These are phyloP conservation scores for Protaetia brevitarsis DNA, from an alignment of 1,140 invertebrate species.

Conservation along the genomic window DNA sequence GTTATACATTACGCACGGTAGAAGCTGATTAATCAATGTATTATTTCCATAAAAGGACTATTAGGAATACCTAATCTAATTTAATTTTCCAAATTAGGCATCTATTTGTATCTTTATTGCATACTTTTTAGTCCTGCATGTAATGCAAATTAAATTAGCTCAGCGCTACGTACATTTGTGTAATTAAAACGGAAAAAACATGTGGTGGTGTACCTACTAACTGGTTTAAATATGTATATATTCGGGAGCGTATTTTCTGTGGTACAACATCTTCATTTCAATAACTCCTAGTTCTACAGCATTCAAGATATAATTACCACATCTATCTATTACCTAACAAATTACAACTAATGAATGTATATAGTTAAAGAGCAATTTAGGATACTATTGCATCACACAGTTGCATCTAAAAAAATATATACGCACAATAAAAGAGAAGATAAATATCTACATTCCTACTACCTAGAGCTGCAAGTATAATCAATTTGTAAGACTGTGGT, in stretches of 20 bases:
- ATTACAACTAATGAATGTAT: constrained; percentile 12
- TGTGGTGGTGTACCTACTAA: not conserved
- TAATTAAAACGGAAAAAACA: not conserved
- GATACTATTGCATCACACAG: not conserved
- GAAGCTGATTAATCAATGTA: too few relatives aligned
- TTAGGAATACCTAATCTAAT: not conserved
- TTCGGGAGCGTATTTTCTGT: constrained; percentile 8
- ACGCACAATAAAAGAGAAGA: too few relatives aligned
- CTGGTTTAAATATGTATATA: constrained; percentile 2
- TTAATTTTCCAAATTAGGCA: not conserved
- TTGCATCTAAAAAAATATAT: not conserved
- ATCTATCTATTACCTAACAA: constrained; percentile 11
- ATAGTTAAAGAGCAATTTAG: constrained; percentile 1
- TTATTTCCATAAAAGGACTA: too few relatives aligned
- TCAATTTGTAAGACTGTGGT: too few relatives aligned
- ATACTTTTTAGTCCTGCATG: not conserved
- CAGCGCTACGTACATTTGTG: not conserved
- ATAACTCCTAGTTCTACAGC: not conserved
- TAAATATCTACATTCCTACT: too few relatives aligned
- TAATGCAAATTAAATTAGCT: constrained; percentile 12
- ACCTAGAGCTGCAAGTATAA: too few relatives aligned
- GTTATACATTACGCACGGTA: too few relatives aligned
- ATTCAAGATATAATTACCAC: not conserved
- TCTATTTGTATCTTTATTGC: not conserved
- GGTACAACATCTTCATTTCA: not conserved